Conservation (phyloP, 1,140 invertebrate species). For the Theocolax elegans region DNA sequence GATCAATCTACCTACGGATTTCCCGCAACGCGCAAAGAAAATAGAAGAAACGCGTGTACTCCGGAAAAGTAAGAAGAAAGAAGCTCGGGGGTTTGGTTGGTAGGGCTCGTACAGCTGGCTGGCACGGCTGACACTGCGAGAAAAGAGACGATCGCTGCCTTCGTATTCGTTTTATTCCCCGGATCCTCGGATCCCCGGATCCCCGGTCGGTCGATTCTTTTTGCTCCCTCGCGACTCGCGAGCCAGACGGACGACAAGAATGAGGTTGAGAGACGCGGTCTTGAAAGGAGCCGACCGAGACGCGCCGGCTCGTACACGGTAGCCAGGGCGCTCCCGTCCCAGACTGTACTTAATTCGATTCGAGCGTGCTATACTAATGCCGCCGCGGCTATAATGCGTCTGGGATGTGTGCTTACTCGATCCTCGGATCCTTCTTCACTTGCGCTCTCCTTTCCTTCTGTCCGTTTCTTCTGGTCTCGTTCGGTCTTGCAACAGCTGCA, state of each 20-base stretch:
- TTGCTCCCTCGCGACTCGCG: background rate
- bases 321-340: constrained; percentile 47
- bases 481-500: background rate
- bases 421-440: background rate
- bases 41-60: no score
- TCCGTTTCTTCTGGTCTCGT: background rate
- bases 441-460: background rate
- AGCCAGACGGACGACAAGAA: constrained; percentile 34
- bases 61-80: no score
- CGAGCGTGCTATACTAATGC: constrained; percentile 57
- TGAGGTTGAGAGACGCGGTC: constrained; percentile 38
- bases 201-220: no score
- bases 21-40: no score
- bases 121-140: no score
- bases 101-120: no score
- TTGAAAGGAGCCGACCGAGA: constrained; percentile 59
- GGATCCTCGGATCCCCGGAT: no score
- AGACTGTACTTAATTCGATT: constrained; percentile 67
- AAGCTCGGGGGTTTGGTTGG: no score
- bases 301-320: constrained; percentile 47
- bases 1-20: no score
- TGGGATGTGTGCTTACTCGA: background rate
- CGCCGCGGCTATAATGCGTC: constrained; percentile 32
- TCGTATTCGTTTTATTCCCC: no score
- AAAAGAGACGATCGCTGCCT: no score